Conservation (phyloP, 2,113 vertebrate species). For the Pseudonaja textilis region DNA sequence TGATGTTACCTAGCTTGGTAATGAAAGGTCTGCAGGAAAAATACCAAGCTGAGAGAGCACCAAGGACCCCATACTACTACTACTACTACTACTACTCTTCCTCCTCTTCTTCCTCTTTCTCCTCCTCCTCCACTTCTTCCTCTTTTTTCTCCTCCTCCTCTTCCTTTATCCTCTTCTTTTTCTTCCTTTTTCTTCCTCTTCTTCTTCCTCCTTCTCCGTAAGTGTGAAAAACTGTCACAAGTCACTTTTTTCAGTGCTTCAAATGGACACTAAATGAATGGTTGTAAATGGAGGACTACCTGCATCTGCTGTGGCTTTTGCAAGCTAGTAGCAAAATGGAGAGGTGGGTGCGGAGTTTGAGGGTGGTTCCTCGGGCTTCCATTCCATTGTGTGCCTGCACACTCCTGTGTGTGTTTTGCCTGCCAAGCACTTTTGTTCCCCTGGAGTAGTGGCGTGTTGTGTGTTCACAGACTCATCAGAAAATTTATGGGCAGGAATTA, state of each 20-base stretch:
- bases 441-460: conserved; percentile 7
- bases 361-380: neutral
- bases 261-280: neutral
- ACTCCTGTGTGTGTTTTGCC: neutral
- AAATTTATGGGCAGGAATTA: conserved; percentile 35
- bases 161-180: too few species aligned
- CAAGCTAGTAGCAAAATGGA: neutral
- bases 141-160: too few species aligned
- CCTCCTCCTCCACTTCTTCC: too few species aligned
- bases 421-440: neutral
- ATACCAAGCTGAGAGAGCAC: neutral
- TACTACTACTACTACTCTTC: too few species aligned
- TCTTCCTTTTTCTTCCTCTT: too few species aligned
- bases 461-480: conserved; percentile 11
- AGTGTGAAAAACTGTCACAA: too few species aligned
- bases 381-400: neutral
- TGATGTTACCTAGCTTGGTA: neutral
- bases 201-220: too few species aligned
- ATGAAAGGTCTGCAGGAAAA: neutral
- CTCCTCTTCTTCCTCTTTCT: too few species aligned
- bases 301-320: neutral
- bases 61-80: neutral
- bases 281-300: neutral
- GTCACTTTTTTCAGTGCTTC: neutral
- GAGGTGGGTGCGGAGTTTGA: neutral